Percentiles rank a stretch among this genome's conserved stretches.
phyloP scores from a whole-genome alignment of 2,888 invertebrate species.

The Pharmacophagus antenor region DNA sequence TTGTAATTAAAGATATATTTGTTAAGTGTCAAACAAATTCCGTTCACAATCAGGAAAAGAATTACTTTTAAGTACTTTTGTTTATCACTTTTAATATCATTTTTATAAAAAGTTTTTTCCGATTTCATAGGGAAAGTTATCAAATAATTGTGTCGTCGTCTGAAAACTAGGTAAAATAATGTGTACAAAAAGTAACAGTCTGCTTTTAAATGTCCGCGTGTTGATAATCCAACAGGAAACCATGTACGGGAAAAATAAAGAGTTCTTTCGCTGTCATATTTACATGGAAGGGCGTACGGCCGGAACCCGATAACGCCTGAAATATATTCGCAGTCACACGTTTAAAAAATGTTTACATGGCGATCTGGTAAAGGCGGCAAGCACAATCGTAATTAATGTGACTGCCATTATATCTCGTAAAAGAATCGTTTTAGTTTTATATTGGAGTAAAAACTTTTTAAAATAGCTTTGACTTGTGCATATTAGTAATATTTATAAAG shows the following conservation, averaged over 20 bases:
- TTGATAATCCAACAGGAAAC: constrained; percentile 1
- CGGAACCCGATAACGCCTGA: background rate
- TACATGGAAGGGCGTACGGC: background rate
- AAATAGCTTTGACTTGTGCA: too few relatives aligned
- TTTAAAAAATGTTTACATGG: background rate
- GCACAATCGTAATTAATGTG: background rate
- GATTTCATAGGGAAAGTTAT: too few relatives aligned
- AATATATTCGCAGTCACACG: background rate
- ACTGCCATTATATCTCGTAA: background rate
- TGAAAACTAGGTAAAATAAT: background rate
- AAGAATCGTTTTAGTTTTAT: too few relatives aligned
- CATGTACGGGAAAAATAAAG: background rate
- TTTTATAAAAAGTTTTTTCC: too few relatives aligned
- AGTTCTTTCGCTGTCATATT: constrained; percentile 6
- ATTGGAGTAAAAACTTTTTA: too few relatives aligned
- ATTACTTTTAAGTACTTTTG: too few relatives aligned
- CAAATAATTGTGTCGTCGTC: background rate
- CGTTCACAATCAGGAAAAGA: too few relatives aligned
- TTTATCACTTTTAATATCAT: too few relatives aligned
- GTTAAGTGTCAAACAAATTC: too few relatives aligned
- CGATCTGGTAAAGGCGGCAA: too few relatives aligned
- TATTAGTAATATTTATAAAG: too few relatives aligned
- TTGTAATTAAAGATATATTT: too few relatives aligned
- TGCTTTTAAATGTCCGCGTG: background rate
- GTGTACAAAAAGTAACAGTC: background rate